A percentile compares a stretch with the other conserved stretches of the same genome.
Evolutionary conservation across 2,797 vertebrate species (phyloP).

Genomic region (Masticophis lateralis): DNA sequence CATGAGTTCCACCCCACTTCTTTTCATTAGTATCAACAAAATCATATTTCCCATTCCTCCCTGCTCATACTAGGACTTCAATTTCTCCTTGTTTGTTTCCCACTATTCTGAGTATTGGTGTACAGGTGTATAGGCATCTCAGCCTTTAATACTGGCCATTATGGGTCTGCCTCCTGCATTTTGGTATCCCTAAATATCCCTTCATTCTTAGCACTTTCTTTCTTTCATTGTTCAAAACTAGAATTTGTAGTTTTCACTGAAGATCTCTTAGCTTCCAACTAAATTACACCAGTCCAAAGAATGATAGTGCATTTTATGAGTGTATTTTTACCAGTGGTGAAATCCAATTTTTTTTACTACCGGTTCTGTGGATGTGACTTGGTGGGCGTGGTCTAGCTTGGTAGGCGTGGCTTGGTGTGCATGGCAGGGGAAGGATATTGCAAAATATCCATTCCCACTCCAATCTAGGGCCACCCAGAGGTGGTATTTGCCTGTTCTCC

Average conservation of each 20-base stretch:
- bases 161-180: neutral
- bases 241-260: neutral
- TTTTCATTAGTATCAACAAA: neutral
- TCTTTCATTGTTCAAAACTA: neutral
- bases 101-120: neutral
- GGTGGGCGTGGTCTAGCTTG: too few species aligned
- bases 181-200: neutral
- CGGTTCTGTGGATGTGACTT: too few species aligned
- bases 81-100: neutral
- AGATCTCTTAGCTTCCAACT: neutral
- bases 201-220: neutral
- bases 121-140: neutral
- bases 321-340: neutral
- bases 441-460: too few species aligned
- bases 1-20: neutral
- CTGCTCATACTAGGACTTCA: neutral
- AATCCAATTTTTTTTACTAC: too few species aligned
- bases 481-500: too few species aligned
- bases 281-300: neutral
- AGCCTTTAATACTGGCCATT: neutral
- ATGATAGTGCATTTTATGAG: neutral
- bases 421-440: too few species aligned
- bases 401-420: too few species aligned
- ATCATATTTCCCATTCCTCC: neutral
- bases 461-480: too few species aligned